Conservation (phyloP, 2,888 invertebrate species). For the Xanthia icteritia region DNA sequence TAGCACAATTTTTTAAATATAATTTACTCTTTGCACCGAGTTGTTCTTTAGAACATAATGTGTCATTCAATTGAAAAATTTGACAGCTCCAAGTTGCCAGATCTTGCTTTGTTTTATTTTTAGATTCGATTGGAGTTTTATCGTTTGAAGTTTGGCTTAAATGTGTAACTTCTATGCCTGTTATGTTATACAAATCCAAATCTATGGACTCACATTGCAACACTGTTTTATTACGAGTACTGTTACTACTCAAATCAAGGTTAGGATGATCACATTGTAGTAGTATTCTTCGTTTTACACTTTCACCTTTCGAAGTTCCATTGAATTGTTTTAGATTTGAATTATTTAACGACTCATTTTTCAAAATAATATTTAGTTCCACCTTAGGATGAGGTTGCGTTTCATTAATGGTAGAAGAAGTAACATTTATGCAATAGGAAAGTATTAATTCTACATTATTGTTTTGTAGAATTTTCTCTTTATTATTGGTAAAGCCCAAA, state of each 20-base stretch:
- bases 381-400: neutral
- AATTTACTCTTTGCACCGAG: neutral
- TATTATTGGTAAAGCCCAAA: neutral
- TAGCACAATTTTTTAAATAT: slow-evolving; percentile 35
- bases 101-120: neutral
- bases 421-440: slow-evolving; percentile 24
- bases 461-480: neutral
- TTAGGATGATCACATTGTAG: slow-evolving; percentile 32
- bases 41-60: neutral
- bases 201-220: slow-evolving; percentile 45
- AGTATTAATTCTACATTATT: slow-evolving; percentile 26
- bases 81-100: slow-evolving; percentile 16
- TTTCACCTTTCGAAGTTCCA: neutral
- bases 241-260: neutral
- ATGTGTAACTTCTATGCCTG: slow-evolving; percentile 7
- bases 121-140: neutral
- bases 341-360: slow-evolving; percentile 8
- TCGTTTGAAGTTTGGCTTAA: slow-evolving; percentile 4
- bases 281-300: slow-evolving; percentile 4
- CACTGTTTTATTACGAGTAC: neutral
- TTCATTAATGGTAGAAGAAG: neutral
- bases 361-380: slow-evolving; percentile 39
- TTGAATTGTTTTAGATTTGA: slow-evolving; percentile 28
- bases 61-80: neutral
- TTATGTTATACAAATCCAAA: slow-evolving; percentile 21